Base-by-base conservation (phyloP, 2,888 invertebrate genomes). In the Eupithecia subumbrata region DNA sequence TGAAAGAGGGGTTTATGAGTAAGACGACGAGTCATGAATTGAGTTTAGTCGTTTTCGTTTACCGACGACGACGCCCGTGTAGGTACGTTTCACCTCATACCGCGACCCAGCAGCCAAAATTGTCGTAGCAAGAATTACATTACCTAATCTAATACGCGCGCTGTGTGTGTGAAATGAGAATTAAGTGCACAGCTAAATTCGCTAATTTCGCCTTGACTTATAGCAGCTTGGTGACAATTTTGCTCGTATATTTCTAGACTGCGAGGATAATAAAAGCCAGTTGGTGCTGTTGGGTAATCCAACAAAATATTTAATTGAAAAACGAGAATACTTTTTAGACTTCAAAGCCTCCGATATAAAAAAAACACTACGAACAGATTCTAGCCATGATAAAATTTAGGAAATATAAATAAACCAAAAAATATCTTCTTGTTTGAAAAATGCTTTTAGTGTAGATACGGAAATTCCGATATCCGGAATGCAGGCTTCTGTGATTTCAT, bases 141-240 rank as follows among this genome's bases (percentile, higher is more conserved):
- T 76, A 75, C 73, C 75, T 78, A 78, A 80, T 80, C 78, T 78
- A 80, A 79, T 75, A 74, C 66, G 63, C 45, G 56, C 72, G 66
- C 75, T 79, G 81, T 76, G 80, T 79, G 75, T 78, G 71, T 74
- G 78, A 87, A 90, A 90, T 86, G 86, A 88, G 87, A 88, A 90
- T 90, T 86, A 87, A 87, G 85, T 87, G 86, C 83, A 83, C 80
- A 84, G 85, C 84, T 84, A 86, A 86, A 88, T 82, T 90, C 85
- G 85, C 88, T 90, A 89, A 91, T 90, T 90, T 87, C 82, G 80
- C 82, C 85, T 84, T 89, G 88, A 89, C 86, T 90, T 89, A 89
- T 86, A 82, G 86, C 82, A 81, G 79, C 77, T 78, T 82, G 84
- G 84, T 86, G 88, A 89, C 88, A 88, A 87, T 90, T 88, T 88